phyloP scores from a whole-genome alignment of 2,888 invertebrate species.

The Oligia latruncula region DNA sequence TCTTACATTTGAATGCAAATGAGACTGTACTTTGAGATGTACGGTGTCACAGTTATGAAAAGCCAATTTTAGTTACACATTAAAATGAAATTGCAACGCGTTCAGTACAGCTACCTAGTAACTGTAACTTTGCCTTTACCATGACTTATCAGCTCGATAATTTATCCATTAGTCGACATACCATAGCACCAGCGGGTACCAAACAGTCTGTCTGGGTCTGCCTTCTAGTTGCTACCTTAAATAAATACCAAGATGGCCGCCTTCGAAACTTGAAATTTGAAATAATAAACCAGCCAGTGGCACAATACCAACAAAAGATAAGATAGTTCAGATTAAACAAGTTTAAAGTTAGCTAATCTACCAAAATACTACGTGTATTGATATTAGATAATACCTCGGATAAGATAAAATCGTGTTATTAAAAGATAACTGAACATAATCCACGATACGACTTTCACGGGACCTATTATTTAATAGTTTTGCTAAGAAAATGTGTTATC shows the following conservation, averaged over 20 bases:
- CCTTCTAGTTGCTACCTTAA: slow-evolving; percentile 29
- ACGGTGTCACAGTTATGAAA: slow-evolving; percentile 8
- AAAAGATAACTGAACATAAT: slow-evolving; percentile 36
- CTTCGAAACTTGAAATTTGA: slow-evolving; percentile 14
- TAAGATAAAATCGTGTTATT: slow-evolving; percentile 45
- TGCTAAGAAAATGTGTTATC: slow-evolving; percentile 6
- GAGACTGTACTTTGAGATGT: slow-evolving; percentile 5
- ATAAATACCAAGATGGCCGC: slow-evolving; percentile 48
- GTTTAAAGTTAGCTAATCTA: slow-evolving; percentile 44
- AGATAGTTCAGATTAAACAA: slow-evolving; percentile 42
- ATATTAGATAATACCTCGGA: slow-evolving; percentile 37
- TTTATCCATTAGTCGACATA: slow-evolving; percentile 27
- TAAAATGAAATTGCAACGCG: slow-evolving; percentile 11
- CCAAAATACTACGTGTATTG: slow-evolving; percentile 45
- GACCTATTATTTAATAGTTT: slow-evolving; percentile 30
- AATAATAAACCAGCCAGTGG: slow-evolving; percentile 31
- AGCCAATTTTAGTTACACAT: slow-evolving; percentile 8
- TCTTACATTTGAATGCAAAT: slow-evolving; percentile 38
- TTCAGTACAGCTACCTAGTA: slow-evolving; percentile 1
- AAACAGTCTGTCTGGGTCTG: slow-evolving; percentile 43
- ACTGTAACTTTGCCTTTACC: not conserved
- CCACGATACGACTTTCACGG: slow-evolving; percentile 19
- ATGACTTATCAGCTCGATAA: slow-evolving; percentile 21
- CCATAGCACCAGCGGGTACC: slow-evolving; percentile 38
- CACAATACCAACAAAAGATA: slow-evolving; percentile 43